Conservation (phyloP, 2,113 vertebrate genomes). For the Aptenodytes forsteri region DNA sequence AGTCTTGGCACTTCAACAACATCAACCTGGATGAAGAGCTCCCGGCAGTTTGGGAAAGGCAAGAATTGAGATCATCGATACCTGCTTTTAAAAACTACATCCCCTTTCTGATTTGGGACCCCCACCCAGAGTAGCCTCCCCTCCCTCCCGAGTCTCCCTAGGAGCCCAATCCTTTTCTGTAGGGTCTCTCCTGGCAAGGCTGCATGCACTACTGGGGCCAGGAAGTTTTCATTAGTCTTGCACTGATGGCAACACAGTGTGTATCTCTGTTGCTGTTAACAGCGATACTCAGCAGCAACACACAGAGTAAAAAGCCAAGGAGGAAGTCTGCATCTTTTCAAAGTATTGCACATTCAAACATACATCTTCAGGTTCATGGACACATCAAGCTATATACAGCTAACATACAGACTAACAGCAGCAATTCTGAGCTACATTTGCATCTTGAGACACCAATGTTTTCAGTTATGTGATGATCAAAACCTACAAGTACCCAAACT, state of each 20-base stretch:
- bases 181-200: background rate
- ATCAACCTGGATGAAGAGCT: background rate
- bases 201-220: background rate
- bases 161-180: background rate
- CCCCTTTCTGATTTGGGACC: background rate
- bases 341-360: background rate
- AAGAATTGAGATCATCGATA: background rate
- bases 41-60: background rate
- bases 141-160: background rate
- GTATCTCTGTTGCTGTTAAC: background rate
- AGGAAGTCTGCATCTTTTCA: background rate
- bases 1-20: background rate
- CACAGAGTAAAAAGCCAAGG: background rate
- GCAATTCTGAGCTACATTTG: background rate
- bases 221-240: background rate
- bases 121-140: background rate
- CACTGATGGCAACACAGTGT: background rate
- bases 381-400: background rate
- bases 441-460: background rate
- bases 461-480: background rate
- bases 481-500: background rate
- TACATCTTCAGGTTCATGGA: background rate
- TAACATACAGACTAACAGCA: background rate
- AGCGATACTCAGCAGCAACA: background rate
- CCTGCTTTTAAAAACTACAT: background rate